Evolutionary conservation across 2,797 vertebrate genomes (phyloP), one percentile per base, ranked within the genome.

Genomic region (Onychomys torridus): DNA sequence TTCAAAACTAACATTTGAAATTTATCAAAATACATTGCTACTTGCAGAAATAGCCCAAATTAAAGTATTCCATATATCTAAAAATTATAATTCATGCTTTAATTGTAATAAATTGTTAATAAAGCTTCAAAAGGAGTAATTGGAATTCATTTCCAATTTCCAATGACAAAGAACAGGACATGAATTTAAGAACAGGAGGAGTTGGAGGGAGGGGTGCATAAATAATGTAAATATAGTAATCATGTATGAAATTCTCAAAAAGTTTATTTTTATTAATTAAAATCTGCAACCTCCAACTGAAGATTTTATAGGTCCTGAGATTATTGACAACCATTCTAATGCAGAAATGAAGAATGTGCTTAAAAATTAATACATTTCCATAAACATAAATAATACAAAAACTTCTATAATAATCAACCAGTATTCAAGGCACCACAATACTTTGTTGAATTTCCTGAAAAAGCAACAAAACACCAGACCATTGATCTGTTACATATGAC

Each of bases 21-120:
- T 32, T 25, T 63, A 67, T 63, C n/a, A 94, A 91, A 84, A 76
- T 94, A 79, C 40, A 37, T 78, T 69, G 11, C 32, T 71, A n/a
- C 55, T 95, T 93, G 86, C 59, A 82, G 78, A 89, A 93, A 29
- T 79, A 87, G 71, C 34, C 69, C 57, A 71, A 82, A 78, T 91
- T 91, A 91, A 77, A 14, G 13, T 83, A 71, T 49, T 81, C 16
- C 21, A 93, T 34, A 55, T 21, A 86, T 46, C 77, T 83, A 78
- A 65, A 93, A 92, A 75, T 37, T 92, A 16, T 88, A 91, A 81
- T 32, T 82, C 79, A 69, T 67, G 57, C 71, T 86, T 81, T 87
- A 77, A 83, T 77, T 82, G 14, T 49, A 91, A 82, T 82, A 89
- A 23, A 4, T 6, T 7, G 91, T 79, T 89, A 95, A 40, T 81